Base-by-base conservation (phyloP, 2,113 vertebrate genomes). In the Limanda limanda region DNA sequence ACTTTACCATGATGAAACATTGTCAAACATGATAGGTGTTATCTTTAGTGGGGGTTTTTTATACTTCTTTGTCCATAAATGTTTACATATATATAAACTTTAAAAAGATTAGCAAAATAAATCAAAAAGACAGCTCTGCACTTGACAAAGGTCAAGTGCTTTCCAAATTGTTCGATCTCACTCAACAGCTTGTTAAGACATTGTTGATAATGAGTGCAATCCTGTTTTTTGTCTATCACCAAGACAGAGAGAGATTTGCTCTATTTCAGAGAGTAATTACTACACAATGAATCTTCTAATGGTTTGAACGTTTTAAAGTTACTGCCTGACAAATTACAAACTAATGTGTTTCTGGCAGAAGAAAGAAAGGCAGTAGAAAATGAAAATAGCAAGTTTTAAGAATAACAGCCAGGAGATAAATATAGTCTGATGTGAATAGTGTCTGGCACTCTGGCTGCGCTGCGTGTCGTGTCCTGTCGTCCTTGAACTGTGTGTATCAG, bases 401-500 rank as follows among this genome's bases (percentile, higher is more conserved):
- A 61, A 76, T 24, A 55, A 56, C 64, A 54, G 35, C 27, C 23
- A 12, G 1, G 9, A 60, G 55, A 73, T 61, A 47, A 60, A 51
- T 57, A 51, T n/a, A 73, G 69, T 31, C 25, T 57, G 15, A 56
- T 21, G 24, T 66, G 45, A 59, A 31, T 0, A n/a, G 20, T 2
- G 21, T 48, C 51, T 58, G 51, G 57, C 61, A 40, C 57, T 42
- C 21, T 17, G 14, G 14, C 47, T 63, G 67, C 12, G 20, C 68
- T 56, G 68, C 14, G 0, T 67, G 75, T 31, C 52, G 17, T 18
- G 55, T 42, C 56, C 13, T 47, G 51, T 61, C 59, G 76, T 68
- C 78, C 64, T 84, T 78, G 51, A 75, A 65, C 61, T 13, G 10
- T 17, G 13, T 55, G 45, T 31, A 59, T 58, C 57, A 78, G 56